phyloP scores from a whole-genome alignment of 2,888 invertebrate genomes.

The Netelia inedita region DNA sequence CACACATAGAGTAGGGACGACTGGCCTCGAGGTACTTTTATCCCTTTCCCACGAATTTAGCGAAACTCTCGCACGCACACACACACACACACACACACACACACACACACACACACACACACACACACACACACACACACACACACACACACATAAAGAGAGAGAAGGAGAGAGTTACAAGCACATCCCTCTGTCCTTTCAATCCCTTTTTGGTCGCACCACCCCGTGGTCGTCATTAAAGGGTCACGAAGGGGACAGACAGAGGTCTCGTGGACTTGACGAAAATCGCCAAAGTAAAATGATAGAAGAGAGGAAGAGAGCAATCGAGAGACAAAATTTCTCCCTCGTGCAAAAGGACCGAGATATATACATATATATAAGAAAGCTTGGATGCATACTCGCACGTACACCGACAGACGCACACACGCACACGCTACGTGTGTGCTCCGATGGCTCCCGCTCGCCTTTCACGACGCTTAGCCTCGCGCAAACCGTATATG shows the following conservation, averaged over 20 bases:
- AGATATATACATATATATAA: neutral
- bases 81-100: constrained; percentile 1
- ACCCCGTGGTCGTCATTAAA: constrained; percentile 53
- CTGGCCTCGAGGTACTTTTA: constrained; percentile 54
- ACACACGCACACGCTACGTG: constrained; percentile 21
- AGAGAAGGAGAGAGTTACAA: no score
- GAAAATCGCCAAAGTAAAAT: constrained; percentile 59
- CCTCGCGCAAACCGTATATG: constrained; percentile 4
- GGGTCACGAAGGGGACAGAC: constrained; percentile 46
- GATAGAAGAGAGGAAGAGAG: constrained; percentile 40
- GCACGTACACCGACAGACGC: constrained; percentile 12
- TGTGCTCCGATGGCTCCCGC: constrained; percentile 22
- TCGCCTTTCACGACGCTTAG: constrained; percentile 24
- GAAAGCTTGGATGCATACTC: neutral
- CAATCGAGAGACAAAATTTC: constrained; percentile 30
- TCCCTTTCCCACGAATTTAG: constrained; percentile 29
- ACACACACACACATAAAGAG: neutral
- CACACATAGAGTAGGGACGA: neutral
- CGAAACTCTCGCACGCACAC: constrained; percentile 23
- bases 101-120: neutral
- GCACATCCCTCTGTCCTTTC: constrained; percentile 11
- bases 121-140: constrained; percentile 2
- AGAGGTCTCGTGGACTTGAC: constrained; percentile 44
- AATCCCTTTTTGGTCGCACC: constrained; percentile 22
- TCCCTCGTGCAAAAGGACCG: constrained; percentile 14